These are phyloP conservation scores for Diplolepis rosae DNA, from an alignment of 2,888 invertebrate species.

Conservation along the genomic window DNA sequence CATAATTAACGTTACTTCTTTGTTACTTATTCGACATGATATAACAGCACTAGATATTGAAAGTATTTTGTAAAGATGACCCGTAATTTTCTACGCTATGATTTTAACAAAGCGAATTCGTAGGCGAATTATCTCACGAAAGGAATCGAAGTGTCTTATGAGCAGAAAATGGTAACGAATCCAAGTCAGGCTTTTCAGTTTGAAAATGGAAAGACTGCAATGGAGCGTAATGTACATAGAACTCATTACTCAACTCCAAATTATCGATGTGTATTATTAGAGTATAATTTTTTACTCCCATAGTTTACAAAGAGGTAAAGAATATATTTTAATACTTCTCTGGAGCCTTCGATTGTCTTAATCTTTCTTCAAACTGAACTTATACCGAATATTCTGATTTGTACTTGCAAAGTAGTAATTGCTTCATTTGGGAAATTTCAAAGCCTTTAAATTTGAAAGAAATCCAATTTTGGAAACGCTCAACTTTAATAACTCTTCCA, in stretches of 20 bases:
- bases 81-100: conserved; percentile 43
- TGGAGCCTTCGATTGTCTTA: conserved; percentile 58
- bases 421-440: no score
- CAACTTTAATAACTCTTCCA: not conserved
- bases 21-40: not conserved
- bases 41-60: conserved; percentile 50
- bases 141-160: not conserved
- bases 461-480: no score
- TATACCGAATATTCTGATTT: no score
- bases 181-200: conserved; percentile 46
- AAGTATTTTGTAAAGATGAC: conserved; percentile 55
- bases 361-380: not conserved
- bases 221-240: conserved; percentile 37
- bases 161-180: not conserved
- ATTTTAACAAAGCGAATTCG: not conserved
- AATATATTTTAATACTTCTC: conserved; percentile 60
- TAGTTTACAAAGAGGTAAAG: conserved; percentile 41
- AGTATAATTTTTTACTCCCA: conserved; percentile 58
- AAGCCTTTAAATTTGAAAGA: no score
- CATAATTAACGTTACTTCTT: not conserved
- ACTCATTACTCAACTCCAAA: conserved; percentile 42
- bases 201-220: conserved; percentile 29
- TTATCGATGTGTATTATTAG: conserved; percentile 51
- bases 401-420: no score
- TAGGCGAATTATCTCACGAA: not conserved